Evolutionary conservation across 2,113 vertebrate species (phyloP).

Genomic region (Xyrauchen texanus): DNA sequence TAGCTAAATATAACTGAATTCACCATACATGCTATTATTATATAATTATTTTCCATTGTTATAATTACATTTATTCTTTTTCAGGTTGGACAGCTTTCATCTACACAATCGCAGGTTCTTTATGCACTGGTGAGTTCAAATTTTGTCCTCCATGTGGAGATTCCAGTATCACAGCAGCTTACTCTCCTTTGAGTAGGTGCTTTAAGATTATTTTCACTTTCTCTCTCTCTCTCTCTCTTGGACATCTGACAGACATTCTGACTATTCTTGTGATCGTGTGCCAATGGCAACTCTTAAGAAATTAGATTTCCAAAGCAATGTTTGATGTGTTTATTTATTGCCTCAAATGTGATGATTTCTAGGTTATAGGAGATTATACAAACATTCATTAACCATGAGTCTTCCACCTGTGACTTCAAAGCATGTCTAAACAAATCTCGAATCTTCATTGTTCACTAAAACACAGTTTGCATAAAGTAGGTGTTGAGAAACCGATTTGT

Average conservation of each 20-base stretch:
- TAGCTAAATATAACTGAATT: neutral
- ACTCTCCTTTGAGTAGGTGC: slow-evolving; percentile 31
- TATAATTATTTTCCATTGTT: slow-evolving; percentile 19
- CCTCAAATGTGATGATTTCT: slow-evolving; percentile 50
- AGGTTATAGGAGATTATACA: slow-evolving; percentile 42
- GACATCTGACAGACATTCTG: slow-evolving; percentile 44
- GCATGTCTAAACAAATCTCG: neutral
- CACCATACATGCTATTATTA: neutral
- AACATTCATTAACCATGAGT: slow-evolving; percentile 29
- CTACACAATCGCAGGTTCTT: slow-evolving; percentile 71
- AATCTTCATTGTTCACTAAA: neutral
- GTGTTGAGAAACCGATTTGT: neutral
- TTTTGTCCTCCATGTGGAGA: neutral
- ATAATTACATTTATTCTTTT: slow-evolving; percentile 43
- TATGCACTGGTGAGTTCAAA: slow-evolving; percentile 71
- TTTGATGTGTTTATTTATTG: slow-evolving; percentile 50
- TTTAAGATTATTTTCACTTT: slow-evolving; percentile 36
- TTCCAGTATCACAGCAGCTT: neutral
- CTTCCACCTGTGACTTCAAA: slow-evolving; percentile 7
- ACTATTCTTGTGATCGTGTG: slow-evolving; percentile 59
- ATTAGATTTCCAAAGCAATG: slow-evolving; percentile 22
- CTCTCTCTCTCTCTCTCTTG: slow-evolving; percentile 19
- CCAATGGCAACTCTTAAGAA: slow-evolving; percentile 54
- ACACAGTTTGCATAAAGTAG: neutral
- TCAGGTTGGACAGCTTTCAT: slow-evolving; percentile 79